Conservation (phyloP, 2,888 invertebrate species). For the Oasisia sp. region DNA sequence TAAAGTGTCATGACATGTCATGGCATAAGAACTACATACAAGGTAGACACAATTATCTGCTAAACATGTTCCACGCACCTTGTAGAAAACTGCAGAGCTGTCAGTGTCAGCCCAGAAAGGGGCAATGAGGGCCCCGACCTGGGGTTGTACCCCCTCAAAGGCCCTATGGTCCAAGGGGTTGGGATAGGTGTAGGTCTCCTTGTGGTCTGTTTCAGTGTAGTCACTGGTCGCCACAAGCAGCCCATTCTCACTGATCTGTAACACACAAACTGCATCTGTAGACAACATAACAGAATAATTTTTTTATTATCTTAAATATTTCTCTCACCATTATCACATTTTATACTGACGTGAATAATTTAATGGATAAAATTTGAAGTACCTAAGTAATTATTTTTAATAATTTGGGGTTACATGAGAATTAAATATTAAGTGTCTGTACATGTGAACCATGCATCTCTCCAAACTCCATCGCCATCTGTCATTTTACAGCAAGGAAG, state of each 20-base stretch:
- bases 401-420: too few species aligned
- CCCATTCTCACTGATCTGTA: constrained; percentile 23
- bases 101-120: constrained; percentile 27
- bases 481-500: too few species aligned
- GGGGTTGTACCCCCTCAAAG: background rate
- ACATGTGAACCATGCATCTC: too few species aligned
- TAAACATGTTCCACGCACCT: background rate
- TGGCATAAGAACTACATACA: background rate
- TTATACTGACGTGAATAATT: too few species aligned
- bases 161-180: background rate
- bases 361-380: too few species aligned
- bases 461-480: too few species aligned
- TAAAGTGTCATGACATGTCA: too few species aligned
- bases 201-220: background rate
- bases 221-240: background rate
- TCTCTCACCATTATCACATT: too few species aligned
- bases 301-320: too few species aligned
- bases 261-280: background rate
- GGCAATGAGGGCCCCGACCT: constrained; percentile 19
- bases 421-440: too few species aligned
- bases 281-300: background rate
- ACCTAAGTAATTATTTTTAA: too few species aligned
- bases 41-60: background rate
- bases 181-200: constrained; percentile 8
- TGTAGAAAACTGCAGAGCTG: constrained; percentile 22